Evolutionary conservation across 2,113 vertebrate genomes (phyloP), one percentile per base, ranked within the genome.

Genomic region (Eolophus roseicapilla): DNA sequence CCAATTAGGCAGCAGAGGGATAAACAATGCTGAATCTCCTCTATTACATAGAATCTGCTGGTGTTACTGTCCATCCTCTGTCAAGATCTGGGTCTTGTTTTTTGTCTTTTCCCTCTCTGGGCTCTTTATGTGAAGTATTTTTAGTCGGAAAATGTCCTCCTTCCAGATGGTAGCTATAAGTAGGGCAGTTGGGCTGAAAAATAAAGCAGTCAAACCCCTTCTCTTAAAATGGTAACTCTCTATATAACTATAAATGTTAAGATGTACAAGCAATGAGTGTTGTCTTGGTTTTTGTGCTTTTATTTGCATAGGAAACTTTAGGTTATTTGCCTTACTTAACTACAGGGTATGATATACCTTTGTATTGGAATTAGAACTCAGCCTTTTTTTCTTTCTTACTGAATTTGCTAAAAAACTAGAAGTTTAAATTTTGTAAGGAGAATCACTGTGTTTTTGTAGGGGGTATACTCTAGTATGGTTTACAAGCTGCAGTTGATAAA

Each of bases 141-240:
- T 94, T 90, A 92, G 83, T 73, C 2, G 1, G 52, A 73, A 82
- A 69, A 79, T 85, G 94, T 65, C 70, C 84, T 91, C 37, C 53
- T 94, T 95, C 82, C 87, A 88, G 70, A 46, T 79, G 68, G 74
- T 47, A 76, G 62, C 81, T 73, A 1, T 88, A 95, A 87, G 82
- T 88, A 93, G 94, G 85, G 67, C 87, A 91, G 33, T 69, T 85
- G 65, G 64, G 57, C 52, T 92, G 86, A 88, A 75, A 39, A 79
- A 39, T 76, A 73, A 84, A 93, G 69, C 55, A 57, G 29, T 43
- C 8, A 5, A 57, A 62, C 29, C 8, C 9, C 71, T 78, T 71
- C 27, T 84, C 35, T 78, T 63, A 23, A 64, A 87, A 70, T 3
- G 4, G 17, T 46, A 55, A 28, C n/a, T 62, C 16, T 25, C 16